Base-by-base conservation (phyloP, 2,888 invertebrate genomes). In the Napeogenes sylphis region DNA sequence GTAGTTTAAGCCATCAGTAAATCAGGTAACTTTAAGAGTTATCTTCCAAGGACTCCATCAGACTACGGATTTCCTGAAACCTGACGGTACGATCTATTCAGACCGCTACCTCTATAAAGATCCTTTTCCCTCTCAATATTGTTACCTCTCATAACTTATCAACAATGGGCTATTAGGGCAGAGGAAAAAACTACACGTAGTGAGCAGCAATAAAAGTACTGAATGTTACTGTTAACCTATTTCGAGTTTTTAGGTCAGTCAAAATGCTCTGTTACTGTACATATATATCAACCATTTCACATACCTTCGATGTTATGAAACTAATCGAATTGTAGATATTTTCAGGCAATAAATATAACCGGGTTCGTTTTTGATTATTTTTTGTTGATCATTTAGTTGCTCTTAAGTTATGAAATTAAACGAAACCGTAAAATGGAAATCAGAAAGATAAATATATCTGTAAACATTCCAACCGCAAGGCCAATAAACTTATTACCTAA, bases 121-220 rank as follows among this genome's bases (percentile, higher is more conserved):
- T 65, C 66, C 66, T 66, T 63, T 59, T 65, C 65, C 66, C 61
- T 66, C 61, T 58, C 74, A 70, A 75, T 75, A 76, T 79, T 79
- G 78, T 80, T 80, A 76, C 76, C 71, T 71, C 75, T 73, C 78
- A 82, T 83, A 83, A 82, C 75, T 83, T 82, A 82, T 79, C 78
- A 77, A 75, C 77, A 81, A 84, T 82, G 72, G 81, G 74, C 81
- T 79, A 79, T 84, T 82, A 81, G 73, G 71, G 66, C 68, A 65
- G 30, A 71, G 71, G 72, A 75, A 77, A 74, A 73, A 74, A 73
- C 71, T 70, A 73, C 73, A 71, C 68, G 66, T 61, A 65, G 72
- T 72, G 72, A 75, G 68, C 74, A 68, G 72, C 71, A 73, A 75
- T 65, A 78, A 75, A 79, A 80, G 78, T 77, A 75, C 75, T 51